Evolutionary conservation across 2,797 vertebrate species (phyloP), one percentile per base, ranked within the genome.

Genomic region (Chelidonichthys spinosus): DNA sequence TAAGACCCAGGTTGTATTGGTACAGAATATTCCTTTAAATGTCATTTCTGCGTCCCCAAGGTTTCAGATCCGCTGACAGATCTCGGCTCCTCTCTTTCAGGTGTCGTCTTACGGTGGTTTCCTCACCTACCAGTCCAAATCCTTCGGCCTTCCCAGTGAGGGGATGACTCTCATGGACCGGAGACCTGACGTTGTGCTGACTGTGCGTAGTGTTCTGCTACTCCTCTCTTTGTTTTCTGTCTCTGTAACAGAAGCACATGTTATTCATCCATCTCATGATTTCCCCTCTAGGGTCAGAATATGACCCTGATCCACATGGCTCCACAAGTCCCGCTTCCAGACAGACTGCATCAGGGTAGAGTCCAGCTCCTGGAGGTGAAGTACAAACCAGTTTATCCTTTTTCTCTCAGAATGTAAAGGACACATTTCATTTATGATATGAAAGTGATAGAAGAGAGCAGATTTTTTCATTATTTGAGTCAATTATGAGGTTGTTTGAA

Each of bases 71-170:
- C 53, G 25, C 4, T 74, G 58, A 84, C 6, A n/a, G 13, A 56
- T 32, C 33, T n/a, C 11, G 17, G 1, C n/a, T 3, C 11, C 3
- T 62, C 46, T 56, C 43, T 84, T 91, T 35, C 62, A 99, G 97
- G 94, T 98, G 85, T 97, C 96, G 18, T 98, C 97, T 0, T 99
- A 99, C 0, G 96, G 97, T 9, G 97, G 97, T 53, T 96, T 92
- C 88, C 92, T 99, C 55, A 97, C 95, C 43, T 98, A 97, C 81
- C 97, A 97, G 86, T 88, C 94, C 72, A 99, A 99, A 90, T 96
- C 97, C 7, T 98, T 98, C 66, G 97, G 98, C 25, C 94, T 98
- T 68, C 97, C 97, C 60, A 95, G 92, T 4, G 97, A 99, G 85
- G 96, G 96, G 25, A 99, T 98, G 98, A 76, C 75, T 82, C 94